These are phyloP conservation scores for Cheiracanthium punctorium DNA, from an alignment of 2,888 invertebrate species.

Conservation along the genomic window DNA sequence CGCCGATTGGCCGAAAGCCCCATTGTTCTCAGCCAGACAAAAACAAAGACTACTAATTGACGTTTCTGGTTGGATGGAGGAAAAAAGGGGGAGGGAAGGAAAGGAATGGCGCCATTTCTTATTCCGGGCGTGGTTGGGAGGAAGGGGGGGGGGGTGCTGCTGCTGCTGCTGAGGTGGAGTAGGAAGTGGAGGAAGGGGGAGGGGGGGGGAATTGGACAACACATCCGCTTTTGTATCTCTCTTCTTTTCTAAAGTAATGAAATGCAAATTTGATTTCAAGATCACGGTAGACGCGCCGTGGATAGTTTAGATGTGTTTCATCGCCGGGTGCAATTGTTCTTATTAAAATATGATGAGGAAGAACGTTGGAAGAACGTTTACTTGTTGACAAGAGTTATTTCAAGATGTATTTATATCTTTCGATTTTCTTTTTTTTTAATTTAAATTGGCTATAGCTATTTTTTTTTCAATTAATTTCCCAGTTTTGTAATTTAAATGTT, in stretches of 20 bases:
- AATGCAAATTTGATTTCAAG: constrained; percentile 4
- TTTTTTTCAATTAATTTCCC: no score
- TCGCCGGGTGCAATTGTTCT: no score
- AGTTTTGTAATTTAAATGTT: no score
- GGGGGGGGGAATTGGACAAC: no score
- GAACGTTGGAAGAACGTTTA: no score
- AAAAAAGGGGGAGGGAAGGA: constrained; percentile 44
- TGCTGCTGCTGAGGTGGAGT: not conserved
- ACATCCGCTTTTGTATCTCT: not conserved
- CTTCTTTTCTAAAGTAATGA: constrained; percentile 6
- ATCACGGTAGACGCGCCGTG: not conserved
- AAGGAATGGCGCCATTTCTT: constrained; percentile 5
- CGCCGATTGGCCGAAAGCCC: constrained; percentile 58
- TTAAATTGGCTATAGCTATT: no score
- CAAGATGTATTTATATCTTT: no score
- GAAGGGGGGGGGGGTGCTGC: not conserved
- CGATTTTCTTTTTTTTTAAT: no score
- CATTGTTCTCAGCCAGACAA: constrained; percentile 68
- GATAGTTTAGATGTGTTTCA: no score
- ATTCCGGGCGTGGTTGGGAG: constrained; percentile 37
- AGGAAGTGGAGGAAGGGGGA: not conserved
- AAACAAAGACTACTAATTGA: constrained; percentile 66
- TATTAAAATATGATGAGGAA: no score
- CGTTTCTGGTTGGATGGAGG: constrained; percentile 66
- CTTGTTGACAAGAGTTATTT: no score